Percentiles rank a stretch among this genome's conserved stretches.
Evolutionary conservation across 2,113 vertebrate genomes (phyloP).

Genomic region (Dendropsophus ebraccatus): DNA sequence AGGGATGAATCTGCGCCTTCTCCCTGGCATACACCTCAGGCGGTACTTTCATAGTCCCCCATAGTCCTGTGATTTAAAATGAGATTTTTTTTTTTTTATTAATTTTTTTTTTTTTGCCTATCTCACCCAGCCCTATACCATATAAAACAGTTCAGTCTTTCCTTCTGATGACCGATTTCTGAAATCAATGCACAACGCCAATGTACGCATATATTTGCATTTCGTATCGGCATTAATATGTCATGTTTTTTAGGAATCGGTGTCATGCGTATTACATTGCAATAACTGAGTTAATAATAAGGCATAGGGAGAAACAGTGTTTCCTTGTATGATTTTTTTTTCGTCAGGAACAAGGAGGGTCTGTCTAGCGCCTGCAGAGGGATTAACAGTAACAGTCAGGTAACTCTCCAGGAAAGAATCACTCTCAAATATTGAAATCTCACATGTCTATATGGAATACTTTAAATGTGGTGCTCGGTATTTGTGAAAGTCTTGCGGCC

Average conservation of each 20-base stretch:
- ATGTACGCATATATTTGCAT: background rate
- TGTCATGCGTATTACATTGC: background rate
- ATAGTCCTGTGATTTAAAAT: no score
- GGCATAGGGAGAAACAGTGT: slow-evolving; percentile 32
- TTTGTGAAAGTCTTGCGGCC: background rate
- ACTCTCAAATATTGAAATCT: slow-evolving; percentile 54
- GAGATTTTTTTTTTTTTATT: no score
- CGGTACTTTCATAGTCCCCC: no score
- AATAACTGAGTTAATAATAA: slow-evolving; percentile 39
- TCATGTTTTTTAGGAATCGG: background rate
- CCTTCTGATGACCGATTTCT: background rate
- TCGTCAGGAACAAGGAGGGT: slow-evolving; percentile 43
- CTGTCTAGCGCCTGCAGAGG: slow-evolving; percentile 36
- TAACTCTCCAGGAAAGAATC: slow-evolving; percentile 55
- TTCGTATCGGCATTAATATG: background rate
- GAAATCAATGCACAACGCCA: background rate
- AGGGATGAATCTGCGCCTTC: no score
- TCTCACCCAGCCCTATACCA: no score
- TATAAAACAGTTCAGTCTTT: no score
- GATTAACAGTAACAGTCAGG: slow-evolving; percentile 46
- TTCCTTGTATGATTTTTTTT: slow-evolving; percentile 32
- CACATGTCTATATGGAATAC: slow-evolving; percentile 53
- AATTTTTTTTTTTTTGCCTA: no score
- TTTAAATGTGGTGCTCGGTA: slow-evolving; percentile 10
- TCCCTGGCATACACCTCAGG: no score